These are phyloP conservation scores for Poeciliopsis presidionis DNA, from an alignment of 2,797 vertebrate genomes.

Conservation along the genomic window DNA sequence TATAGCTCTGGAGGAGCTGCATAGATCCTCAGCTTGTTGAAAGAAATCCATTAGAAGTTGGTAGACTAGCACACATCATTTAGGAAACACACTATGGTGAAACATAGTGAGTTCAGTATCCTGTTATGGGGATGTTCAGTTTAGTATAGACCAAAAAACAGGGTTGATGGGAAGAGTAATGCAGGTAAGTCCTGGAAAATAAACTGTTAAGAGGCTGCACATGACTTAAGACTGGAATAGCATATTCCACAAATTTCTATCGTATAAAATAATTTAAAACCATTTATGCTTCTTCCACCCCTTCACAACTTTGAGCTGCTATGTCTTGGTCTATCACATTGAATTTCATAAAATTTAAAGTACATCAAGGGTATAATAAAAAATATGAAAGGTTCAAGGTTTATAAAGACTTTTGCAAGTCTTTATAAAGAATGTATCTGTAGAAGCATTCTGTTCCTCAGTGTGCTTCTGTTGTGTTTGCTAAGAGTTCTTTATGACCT, in stretches of 20 bases:
- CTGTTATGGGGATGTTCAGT: background rate
- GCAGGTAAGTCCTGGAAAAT: background rate
- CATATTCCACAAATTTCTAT: background rate
- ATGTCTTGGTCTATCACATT: background rate
- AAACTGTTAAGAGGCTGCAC: background rate
- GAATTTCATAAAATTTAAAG: background rate
- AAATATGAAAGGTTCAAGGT: background rate
- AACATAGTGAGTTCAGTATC: background rate
- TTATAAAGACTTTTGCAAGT: background rate
- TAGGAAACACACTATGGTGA: background rate
- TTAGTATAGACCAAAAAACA: background rate
- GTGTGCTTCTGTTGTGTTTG: constrained; percentile 14
- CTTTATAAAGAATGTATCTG: no score
- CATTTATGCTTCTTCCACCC: background rate
- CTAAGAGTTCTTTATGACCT: constrained; percentile 6
- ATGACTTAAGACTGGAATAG: background rate
- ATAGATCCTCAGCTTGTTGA: background rate
- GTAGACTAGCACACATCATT: background rate
- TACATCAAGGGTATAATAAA: background rate
- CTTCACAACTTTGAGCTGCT: background rate
- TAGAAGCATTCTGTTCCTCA: background rate
- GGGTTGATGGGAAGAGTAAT: background rate
- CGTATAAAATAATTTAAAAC: background rate
- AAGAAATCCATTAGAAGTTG: background rate
- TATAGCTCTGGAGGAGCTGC: background rate